phyloP scores from a whole-genome alignment of 1,140 invertebrate genomes.

The Drosophila biarmipes region DNA sequence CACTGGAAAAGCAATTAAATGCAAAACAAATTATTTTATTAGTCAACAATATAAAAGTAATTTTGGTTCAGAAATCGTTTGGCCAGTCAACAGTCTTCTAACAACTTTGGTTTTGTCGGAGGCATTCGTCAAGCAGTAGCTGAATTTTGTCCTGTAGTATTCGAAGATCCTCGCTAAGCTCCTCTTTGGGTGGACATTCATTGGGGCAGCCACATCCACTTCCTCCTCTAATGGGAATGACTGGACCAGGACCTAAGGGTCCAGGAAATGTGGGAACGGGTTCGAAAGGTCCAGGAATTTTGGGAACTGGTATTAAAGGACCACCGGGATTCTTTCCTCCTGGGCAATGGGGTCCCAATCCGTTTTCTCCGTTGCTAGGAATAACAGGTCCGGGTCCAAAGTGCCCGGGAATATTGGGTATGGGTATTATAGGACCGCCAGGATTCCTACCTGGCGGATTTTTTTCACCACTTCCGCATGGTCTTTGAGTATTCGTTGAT shows the following conservation, averaged over 20 bases:
- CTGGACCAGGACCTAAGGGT: no score
- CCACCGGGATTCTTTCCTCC: neutral
- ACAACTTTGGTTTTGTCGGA: neutral
- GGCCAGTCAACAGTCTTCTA: neutral
- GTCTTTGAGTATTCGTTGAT: neutral
- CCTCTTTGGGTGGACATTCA: neutral
- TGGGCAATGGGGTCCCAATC: neutral
- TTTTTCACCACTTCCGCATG: neutral
- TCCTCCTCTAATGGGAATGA: neutral
- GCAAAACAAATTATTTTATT: conserved; percentile 1
- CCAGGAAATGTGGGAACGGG: no score
- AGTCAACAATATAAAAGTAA: neutral
- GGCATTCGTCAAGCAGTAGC: neutral
- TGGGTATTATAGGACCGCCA: neutral
- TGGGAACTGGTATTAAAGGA: neutral
- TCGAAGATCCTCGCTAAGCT: neutral
- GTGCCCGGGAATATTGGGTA: neutral
- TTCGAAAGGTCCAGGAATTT: neutral
- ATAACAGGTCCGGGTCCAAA: neutral
- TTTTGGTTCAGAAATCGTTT: neutral
- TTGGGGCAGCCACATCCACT: neutral
- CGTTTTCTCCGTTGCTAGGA: neutral
- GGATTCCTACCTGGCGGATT: neutral
- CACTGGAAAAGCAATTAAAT: neutral
- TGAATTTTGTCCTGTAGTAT: neutral